Evolutionary conservation across 2,113 vertebrate species (phyloP).

Genomic region (Erythrocercus mccallii): DNA sequence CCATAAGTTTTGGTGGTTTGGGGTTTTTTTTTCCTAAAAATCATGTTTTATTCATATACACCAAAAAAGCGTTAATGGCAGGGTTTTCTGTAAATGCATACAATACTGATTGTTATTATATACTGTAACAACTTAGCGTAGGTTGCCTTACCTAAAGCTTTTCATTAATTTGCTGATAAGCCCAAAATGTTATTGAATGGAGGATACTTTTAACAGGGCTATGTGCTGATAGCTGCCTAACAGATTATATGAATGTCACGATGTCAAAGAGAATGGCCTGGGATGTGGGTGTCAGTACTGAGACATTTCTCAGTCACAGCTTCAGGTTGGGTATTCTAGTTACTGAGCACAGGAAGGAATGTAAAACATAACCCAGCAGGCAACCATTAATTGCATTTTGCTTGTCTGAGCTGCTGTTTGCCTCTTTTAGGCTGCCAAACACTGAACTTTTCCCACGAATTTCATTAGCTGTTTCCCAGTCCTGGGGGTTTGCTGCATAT

Average conservation of each 20-base stretch:
- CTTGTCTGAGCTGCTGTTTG: background rate
- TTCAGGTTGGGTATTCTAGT: background rate
- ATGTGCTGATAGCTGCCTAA: background rate
- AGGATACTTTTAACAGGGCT: background rate
- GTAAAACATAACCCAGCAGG: background rate
- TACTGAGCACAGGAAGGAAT: background rate
- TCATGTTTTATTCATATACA: background rate
- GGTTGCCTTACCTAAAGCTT: background rate
- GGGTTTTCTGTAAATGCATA: conserved; percentile 24
- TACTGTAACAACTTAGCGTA: background rate
- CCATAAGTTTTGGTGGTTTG: background rate
- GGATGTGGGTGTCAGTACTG: background rate
- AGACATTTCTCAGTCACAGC: background rate
- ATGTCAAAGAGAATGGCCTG: background rate
- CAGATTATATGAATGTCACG: background rate
- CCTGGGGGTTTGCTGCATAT: background rate
- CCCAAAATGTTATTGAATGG: background rate
- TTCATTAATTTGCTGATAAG: background rate
- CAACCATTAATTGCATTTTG: conserved; percentile 21
- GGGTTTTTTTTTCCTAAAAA: background rate
- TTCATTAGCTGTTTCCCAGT: background rate
- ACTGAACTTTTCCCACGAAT: background rate
- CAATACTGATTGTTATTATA: background rate
- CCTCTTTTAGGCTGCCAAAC: background rate
- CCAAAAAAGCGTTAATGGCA: background rate